Base-by-base conservation (phyloP, 2,888 invertebrate genomes). In the Diarsia dahlii region DNA sequence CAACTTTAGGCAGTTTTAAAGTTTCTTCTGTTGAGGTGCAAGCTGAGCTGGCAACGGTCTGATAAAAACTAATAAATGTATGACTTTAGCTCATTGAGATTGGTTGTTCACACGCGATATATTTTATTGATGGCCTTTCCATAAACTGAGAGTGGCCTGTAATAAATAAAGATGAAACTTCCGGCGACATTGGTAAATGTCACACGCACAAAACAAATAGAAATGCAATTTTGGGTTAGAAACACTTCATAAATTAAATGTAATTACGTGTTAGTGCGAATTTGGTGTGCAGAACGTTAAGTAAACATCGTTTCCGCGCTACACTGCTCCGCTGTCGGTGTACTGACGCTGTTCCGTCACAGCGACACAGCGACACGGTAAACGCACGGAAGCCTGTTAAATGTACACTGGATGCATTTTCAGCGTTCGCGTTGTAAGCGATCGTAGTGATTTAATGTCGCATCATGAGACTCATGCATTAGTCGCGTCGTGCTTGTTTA, bases 361-460 rank as follows among this genome's bases (percentile, higher is more conserved):
- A 20, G 62, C 62, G 39, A 2, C 62, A 28, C 28, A 20, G 62
- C 62, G 39, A 6, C 62, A 74, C 63, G 45, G 56, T 65, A 65
- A 67, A 70, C 63, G 50, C 65, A 52, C 50, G 58, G 74, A 82
- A 85, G 73, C 82, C 64, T 74, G 65, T 66, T 82, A 78, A 77
- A 85, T 85, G 78, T 79, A 62, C 56, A 66, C 34, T 70, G 28
- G 58, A 72, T 71, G 71, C 84, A 76, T 76, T 78, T 82, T 65
- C 68, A 73, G 56, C 60, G 70, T 78, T 73, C 56, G 54, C 73
- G 34, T 69, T 77, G 71, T 66, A 65, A 71, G 68, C 62, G 63
- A 86, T 75, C 71, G 66, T 64, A 73, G 69, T 71, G 86, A 86
- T 86, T 76, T 86, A 83, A 86, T 74, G 74, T 72, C 46, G 63